These are phyloP conservation scores for Cynodonichthys magdalenae DNA, from an alignment of 2,797 vertebrate species.

Conservation along the genomic window DNA sequence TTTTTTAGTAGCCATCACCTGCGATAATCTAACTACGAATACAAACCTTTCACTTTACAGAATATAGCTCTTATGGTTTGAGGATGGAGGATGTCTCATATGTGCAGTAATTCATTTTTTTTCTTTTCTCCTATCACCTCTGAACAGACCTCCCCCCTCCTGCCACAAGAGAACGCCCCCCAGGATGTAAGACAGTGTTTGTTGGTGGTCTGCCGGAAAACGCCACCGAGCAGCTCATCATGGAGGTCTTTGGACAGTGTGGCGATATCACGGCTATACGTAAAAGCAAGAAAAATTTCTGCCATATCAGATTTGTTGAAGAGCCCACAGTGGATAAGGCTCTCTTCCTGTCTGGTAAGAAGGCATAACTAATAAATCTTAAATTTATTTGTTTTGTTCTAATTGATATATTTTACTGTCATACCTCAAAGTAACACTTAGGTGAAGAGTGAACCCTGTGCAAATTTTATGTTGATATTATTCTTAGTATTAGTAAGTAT, in stretches of 20 bases:
- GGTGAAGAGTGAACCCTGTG: background rate
- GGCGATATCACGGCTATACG: slow-evolving; percentile 94
- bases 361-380: background rate
- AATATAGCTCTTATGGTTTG: background rate
- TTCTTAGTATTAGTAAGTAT: background rate
- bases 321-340: slow-evolving; percentile 95
- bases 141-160: slow-evolving; percentile 91
- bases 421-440: background rate
- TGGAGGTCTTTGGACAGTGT: slow-evolving; percentile 94
- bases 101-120: background rate
- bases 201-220: slow-evolving; percentile 95
- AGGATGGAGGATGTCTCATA: background rate
- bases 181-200: slow-evolving; percentile 96
- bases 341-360: slow-evolving; percentile 91
- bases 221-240: slow-evolving; percentile 89
- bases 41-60: background rate
- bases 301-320: slow-evolving; percentile 94
- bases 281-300: slow-evolving; percentile 97
- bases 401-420: background rate
- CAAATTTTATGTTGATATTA: background rate
- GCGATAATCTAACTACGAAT: too few species aligned
- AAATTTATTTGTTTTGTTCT: background rate
- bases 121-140: slow-evolving; percentile 11
- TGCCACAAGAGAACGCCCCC: slow-evolving; percentile 92
- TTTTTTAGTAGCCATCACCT: too few species aligned